Conservation (phyloP, 2,113 vertebrate species). For the human (Homo sapiens) region DNA sequence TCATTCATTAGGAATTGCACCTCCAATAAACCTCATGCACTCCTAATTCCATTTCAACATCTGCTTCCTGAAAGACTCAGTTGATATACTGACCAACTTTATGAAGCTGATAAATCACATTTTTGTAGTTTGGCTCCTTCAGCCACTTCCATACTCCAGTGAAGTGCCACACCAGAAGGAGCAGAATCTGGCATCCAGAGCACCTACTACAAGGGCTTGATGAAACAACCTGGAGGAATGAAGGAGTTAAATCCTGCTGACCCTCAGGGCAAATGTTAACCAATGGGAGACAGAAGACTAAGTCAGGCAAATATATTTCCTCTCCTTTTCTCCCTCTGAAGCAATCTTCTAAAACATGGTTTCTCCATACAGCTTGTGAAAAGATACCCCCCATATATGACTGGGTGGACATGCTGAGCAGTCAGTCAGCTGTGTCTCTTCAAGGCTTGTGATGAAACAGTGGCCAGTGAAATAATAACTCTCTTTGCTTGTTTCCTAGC, state of each 20-base stretch:
- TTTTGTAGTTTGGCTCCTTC: background rate
- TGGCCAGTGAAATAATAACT: background rate
- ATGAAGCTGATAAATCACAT: background rate
- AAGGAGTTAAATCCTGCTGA: background rate
- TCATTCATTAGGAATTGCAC: background rate
- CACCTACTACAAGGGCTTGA: background rate
- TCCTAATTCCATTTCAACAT: background rate
- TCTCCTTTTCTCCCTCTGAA: background rate
- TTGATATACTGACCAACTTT: background rate
- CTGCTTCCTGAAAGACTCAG: background rate
- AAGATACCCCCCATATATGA: background rate
- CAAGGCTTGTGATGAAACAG: background rate
- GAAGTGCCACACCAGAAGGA: background rate
- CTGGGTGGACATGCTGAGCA: background rate
- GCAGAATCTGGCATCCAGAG: background rate
- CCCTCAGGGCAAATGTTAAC: background rate
- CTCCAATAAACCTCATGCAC: background rate
- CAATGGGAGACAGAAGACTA: background rate
- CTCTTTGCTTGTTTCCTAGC: background rate
- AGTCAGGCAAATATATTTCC: background rate
- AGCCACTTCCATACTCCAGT: background rate
- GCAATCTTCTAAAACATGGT: background rate
- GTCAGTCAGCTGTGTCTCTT: background rate
- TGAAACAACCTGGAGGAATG: background rate
- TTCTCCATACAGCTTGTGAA: background rate